Evolutionary conservation across 2,797 vertebrate genomes (phyloP).

Genomic region (Platalea minor): DNA sequence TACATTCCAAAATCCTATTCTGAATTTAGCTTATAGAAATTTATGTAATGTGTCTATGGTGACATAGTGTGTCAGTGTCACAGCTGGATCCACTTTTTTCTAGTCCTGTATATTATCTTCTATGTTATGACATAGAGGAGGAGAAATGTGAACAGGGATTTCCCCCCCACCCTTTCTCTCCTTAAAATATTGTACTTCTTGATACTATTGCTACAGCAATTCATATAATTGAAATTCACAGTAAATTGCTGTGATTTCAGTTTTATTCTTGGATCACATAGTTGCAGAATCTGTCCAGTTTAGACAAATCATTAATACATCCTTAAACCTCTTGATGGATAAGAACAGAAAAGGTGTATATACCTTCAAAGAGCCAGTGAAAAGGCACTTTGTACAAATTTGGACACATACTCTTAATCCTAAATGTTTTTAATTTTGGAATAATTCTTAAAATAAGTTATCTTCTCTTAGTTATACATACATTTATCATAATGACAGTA

Average conservation of each 20-base stretch:
- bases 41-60: neutral
- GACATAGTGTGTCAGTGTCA: neutral
- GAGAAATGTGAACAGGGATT: neutral
- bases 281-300: neutral
- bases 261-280: neutral
- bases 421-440: neutral
- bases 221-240: neutral
- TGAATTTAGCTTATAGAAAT: neutral
- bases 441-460: neutral
- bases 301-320: neutral
- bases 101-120: neutral
- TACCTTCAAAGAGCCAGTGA: neutral
- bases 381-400: neutral
- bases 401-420: neutral
- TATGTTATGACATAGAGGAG: neutral
- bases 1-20: neutral
- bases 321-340: neutral
- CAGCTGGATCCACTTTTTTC: neutral
- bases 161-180: neutral
- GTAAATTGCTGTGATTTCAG: neutral
- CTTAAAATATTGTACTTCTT: neutral
- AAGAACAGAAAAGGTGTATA: neutral
- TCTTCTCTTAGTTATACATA: neutral
- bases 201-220: neutral
- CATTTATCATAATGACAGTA: neutral